Conservation (phyloP, 2,888 invertebrate genomes). For the Drosophila austrosaltans region DNA sequence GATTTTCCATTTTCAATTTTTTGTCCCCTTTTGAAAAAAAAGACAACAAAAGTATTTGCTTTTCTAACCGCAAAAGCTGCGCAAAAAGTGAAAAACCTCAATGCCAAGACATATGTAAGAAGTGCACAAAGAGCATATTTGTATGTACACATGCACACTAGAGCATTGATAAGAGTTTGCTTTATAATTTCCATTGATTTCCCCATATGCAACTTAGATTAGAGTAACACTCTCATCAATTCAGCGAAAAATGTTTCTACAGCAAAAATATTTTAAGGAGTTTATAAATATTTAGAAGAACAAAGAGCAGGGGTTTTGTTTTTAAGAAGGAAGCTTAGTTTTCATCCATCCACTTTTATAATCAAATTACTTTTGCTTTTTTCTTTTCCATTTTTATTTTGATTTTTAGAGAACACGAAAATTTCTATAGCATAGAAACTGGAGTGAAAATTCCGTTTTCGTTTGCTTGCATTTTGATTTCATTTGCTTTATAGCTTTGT, state of each 20-base stretch:
- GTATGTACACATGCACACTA: conserved; percentile 1
- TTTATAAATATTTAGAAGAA: not conserved
- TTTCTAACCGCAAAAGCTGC: conserved; percentile 41
- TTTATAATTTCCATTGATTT: not conserved
- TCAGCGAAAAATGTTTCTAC: too few species aligned
- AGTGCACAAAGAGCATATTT: conserved; percentile 17
- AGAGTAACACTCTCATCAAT: not conserved
- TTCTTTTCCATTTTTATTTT: not conserved
- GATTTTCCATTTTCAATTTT: conserved; percentile 44
- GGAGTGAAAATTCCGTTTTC: not conserved
- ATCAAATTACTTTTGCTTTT: not conserved
- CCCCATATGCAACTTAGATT: not conserved
- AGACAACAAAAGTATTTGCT: conserved; percentile 44
- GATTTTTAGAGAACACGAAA: not conserved
- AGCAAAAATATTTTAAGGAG: too few species aligned
- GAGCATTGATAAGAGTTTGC: conserved; percentile 3
- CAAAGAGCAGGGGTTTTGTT: not conserved
- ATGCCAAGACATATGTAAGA: conserved; percentile 39
- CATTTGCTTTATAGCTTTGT: not conserved
- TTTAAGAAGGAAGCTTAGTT: not conserved
- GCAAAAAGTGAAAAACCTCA: conserved; percentile 43
- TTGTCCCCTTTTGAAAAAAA: not conserved
- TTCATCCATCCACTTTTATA: not conserved
- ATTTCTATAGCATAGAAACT: conserved; percentile 1
- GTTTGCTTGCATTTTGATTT: conserved; percentile 4